These are phyloP conservation scores for Rhamphomyia laevipes DNA, from an alignment of 2,888 invertebrate species.

Conservation along the genomic window DNA sequence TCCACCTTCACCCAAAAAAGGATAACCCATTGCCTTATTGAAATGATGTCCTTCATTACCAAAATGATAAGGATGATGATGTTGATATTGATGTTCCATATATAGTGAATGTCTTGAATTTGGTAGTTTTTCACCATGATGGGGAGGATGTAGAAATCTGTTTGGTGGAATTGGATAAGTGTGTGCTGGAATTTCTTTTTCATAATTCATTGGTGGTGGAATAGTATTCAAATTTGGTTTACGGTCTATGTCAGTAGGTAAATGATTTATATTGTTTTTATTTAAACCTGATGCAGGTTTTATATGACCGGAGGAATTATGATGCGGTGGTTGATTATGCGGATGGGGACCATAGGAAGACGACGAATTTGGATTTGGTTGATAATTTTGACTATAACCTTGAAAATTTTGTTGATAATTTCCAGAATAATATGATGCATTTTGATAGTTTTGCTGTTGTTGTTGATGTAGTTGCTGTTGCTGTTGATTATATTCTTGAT, in stretches of 20 bases:
- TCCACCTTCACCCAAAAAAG: constrained; percentile 58
- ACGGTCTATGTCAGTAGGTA: constrained; percentile 30
- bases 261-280: constrained; percentile 10
- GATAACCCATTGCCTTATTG: constrained; percentile 35
- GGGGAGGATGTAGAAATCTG: constrained; percentile 21
- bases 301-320: constrained; percentile 14
- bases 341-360: constrained; percentile 19
- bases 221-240: constrained; percentile 34
- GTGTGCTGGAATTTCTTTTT: constrained; percentile 38
- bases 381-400: constrained; percentile 28
- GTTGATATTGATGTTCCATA: constrained; percentile 16
- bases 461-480: constrained; percentile 13
- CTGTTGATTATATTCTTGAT: constrained; percentile 16
- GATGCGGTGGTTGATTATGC: constrained; percentile 4
- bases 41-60: constrained; percentile 3
- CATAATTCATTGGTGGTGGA: constrained; percentile 36
- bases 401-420: constrained; percentile 35
- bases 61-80: neutral
- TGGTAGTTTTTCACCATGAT: constrained; percentile 14
- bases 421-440: constrained; percentile 29
- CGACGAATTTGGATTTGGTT: constrained; percentile 18
- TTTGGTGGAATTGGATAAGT: constrained; percentile 38
- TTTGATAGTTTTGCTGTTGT: constrained; percentile 23
- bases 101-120: constrained; percentile 26
- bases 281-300: constrained; percentile 15